Evolutionary conservation across 2,797 vertebrate species (phyloP), one percentile per base, ranked within the genome.

Genomic region (Lerista edwardsae): DNA sequence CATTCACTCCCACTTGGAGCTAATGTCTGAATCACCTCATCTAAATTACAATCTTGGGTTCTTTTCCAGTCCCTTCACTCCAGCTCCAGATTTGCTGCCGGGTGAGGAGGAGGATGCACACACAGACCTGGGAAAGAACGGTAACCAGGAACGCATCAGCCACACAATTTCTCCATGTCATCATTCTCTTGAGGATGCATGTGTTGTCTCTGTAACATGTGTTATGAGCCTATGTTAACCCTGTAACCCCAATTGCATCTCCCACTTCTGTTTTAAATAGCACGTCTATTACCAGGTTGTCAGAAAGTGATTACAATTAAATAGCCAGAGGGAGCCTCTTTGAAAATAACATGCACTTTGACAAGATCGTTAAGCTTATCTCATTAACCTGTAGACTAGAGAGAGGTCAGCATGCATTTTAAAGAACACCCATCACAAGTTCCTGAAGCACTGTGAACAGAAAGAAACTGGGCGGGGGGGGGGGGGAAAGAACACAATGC

Each of bases 381-480:
- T 64, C 64, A 82, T 74, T 82, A 82, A 81, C 39, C 21, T 74
- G 23, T 15, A 34, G n/a, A n/a, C n/a, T n/a, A n/a, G 27, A 31
- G 41, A 64, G 80, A 47, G 14, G 21, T 34, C 34, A 73, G 55
- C 59, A 51, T n/a, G 21, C n/a, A 27, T 62, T 41, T 64, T 74
- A n/a, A 47, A 82, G 27, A 12, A 25, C 57, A 39, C 8, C 39
- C 59, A 34, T 47, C n/a, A 23, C 15, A 17, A 12, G n/a, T 34
- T 12, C n/a, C 21, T 74, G 62, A 36, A 74, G 47, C 62, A 23
- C 59, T 34, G 59, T 4, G 12, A 51, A 17, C 12, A 34, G 57
- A 29, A 61, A 73, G 55, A 27, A 39, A 41, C n/a, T n/a, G n/a
- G n/a, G n/a, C n/a, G n/a, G n/a, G n/a, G n/a, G n/a, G 67, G 41